phyloP scores from a whole-genome alignment of 2,888 invertebrate species.

The Poecilus cupreus region DNA sequence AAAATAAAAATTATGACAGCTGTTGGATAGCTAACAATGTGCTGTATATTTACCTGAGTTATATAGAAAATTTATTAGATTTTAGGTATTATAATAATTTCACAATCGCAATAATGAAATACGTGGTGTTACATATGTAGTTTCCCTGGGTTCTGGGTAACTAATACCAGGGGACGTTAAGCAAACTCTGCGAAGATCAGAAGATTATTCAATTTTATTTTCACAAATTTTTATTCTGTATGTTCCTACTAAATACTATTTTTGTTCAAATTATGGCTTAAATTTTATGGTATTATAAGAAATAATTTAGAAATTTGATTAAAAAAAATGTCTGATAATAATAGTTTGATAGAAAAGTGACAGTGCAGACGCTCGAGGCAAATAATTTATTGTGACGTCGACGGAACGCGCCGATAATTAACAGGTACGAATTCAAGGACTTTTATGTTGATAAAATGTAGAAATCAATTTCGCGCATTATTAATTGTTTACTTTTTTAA shows the following conservation, averaged over 20 bases:
- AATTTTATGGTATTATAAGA: no score
- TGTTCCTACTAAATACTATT: no score
- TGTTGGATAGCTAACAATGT: background rate
- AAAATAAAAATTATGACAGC: no score
- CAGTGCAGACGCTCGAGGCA: background rate
- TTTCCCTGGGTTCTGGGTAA: background rate
- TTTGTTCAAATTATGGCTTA: no score
- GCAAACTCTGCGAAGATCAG: no score
- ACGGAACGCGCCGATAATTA: conserved; percentile 13
- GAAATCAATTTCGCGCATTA: background rate
- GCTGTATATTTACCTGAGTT: background rate
- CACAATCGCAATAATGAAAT: background rate
- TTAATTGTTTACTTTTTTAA: background rate
- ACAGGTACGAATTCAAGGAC: conserved; percentile 33
- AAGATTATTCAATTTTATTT: no score
- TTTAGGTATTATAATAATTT: background rate
- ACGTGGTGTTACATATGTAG: background rate
- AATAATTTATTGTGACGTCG: background rate
- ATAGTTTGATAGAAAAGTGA: no score
- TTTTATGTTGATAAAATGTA: background rate
- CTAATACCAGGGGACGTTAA: background rate
- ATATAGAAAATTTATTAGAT: background rate
- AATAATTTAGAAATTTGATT: no score
- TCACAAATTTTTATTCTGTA: background rate
- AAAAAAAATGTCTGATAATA: no score